Base-by-base conservation (phyloP, 2,888 invertebrate species). In the Diploptera punctata region DNA sequence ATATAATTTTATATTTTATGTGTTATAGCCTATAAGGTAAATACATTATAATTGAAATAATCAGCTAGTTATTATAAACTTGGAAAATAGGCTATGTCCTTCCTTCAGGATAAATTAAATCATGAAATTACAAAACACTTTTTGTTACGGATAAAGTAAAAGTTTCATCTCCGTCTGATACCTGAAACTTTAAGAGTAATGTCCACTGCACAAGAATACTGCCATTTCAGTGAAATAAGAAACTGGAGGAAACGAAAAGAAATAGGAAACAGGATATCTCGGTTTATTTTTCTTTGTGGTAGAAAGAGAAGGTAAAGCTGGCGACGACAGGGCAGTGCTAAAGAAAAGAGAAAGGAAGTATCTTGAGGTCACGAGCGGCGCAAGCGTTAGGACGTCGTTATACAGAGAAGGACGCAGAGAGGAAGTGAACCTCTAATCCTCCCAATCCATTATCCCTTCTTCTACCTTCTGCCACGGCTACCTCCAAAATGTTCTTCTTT, bases 401-500 rank as follows among this genome's bases (percentile, higher is more conserved):
- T 29, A 47, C 26, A 26, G 26, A 65, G 57, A 13, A 29, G 57
- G 31, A n/a, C 7, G 47, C 16, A 24, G 43, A 44, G 18, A 43
- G 65, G 65, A 65, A 43, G 65, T 24, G 65, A 65, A 31, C 24
- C 44, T 44, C 65, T 65, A 65, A 65, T 65, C 65, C 65, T 21
- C 43, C 44, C 65, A 43, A 65, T 65, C 65, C 65, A 65, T 65
- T 65, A 65, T 47, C 65, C 65, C 52, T 21, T 29, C 31, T 24
- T 1, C 16, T 10, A 7, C 57, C 29, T 7, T 57, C 5, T n/a
- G 5, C 44, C 26, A 26, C 21, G 24, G 10, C 44, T 16, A n/a
- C 24, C 65, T 44, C 47, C 65, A 65, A 26, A 47, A 65, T 26
- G 47, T n/a, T 65, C 26, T 18, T n/a, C 65, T 47, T 57, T 24